Base-by-base conservation (phyloP, 2,797 vertebrate species). In the Sebastes matsubarae region DNA sequence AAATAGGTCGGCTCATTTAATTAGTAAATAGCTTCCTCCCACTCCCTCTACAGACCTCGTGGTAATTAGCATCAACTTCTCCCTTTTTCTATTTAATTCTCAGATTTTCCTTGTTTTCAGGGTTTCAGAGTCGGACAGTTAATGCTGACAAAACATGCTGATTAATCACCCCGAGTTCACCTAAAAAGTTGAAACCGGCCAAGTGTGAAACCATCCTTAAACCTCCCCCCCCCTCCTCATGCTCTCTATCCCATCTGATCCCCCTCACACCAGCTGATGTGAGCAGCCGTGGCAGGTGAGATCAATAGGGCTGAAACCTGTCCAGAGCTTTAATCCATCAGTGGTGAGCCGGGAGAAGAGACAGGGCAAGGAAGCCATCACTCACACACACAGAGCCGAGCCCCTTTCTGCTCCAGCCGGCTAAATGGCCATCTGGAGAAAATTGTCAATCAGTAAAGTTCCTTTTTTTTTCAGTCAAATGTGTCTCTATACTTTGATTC, bases 221-320 rank as follows among this genome's bases (percentile, higher is more conserved):
- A 38, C 63, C 9, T 3, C 8, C 69, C 11, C 20, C 12, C 20
- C 5, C 2, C 38, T 3, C 42, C 38, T 4, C 20, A 12, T 59
- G 50, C 77, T 69, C 71, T 68, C 72, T 14, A 57, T 73, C 67
- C 86, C 42, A 24, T 70, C 75, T 72, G 38, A 58, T 9, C 61
- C 77, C 52, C 75, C 50, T 68, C 75, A 34, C 72, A 36, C 79
- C 80, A 22, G 4, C 82, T 91, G 92, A 93, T 86, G 88, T 87
- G 90, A 91, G 88, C 90, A 87, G 87, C 81, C 68, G 4, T 93
- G 93, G 89, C 93, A 94, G 93, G 87, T 87, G 83, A 90, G 89
- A 95, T 94, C 93, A 88, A 94, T 94, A 93, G 80, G 93, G 88
- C 89, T 91, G 88, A 93, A 91, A 92, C 90, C 91, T 91, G 93